These are phyloP conservation scores for Leptopterna dolabrata DNA, from an alignment of 2,888 invertebrate genomes.

Conservation along the genomic window DNA sequence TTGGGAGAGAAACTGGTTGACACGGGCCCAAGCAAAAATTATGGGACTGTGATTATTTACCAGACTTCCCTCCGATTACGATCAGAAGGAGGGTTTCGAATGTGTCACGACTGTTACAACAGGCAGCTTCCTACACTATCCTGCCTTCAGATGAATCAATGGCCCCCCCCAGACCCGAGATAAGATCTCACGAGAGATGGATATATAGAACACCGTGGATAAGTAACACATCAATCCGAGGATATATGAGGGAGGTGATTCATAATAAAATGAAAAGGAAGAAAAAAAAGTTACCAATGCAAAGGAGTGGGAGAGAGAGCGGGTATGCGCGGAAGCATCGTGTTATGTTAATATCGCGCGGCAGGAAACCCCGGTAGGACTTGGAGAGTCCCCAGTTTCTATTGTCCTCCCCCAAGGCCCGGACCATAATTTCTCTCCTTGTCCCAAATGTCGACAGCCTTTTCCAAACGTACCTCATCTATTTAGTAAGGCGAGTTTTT, in stretches of 20 bases:
- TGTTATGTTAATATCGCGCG: slow-evolving; percentile 53
- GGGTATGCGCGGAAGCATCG: slow-evolving; percentile 52
- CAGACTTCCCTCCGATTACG: slow-evolving; percentile 23
- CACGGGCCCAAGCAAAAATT: slow-evolving; percentile 17
- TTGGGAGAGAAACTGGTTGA: slow-evolving; percentile 8
- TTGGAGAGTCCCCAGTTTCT: slow-evolving; percentile 1
- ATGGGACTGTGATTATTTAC: slow-evolving; percentile 46
- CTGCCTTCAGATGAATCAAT: slow-evolving; percentile 30
- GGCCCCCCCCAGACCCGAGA: slow-evolving; percentile 1
- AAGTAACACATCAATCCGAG: slow-evolving; percentile 48
- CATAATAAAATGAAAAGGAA: slow-evolving; percentile 21
- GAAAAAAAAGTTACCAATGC: too few relatives aligned
- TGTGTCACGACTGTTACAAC: slow-evolving; percentile 48
- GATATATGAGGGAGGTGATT: slow-evolving; percentile 37
- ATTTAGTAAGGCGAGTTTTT: background rate
- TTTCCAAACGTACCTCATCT: slow-evolving; percentile 21
- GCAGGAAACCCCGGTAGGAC: slow-evolving; percentile 50
- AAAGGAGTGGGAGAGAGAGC: background rate
- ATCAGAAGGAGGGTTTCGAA: slow-evolving; percentile 19
- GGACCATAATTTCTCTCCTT: slow-evolving; percentile 30
- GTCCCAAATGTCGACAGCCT: slow-evolving; percentile 50
- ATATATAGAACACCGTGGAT: slow-evolving; percentile 32
- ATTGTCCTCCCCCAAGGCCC: slow-evolving; percentile 23
- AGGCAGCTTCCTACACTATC: slow-evolving; percentile 47
- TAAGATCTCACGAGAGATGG: slow-evolving; percentile 30